Evolutionary conservation across 1,140 invertebrate species (phyloP), one percentile per base, ranked within the genome.

Genomic region (Caerostris extrusa): DNA sequence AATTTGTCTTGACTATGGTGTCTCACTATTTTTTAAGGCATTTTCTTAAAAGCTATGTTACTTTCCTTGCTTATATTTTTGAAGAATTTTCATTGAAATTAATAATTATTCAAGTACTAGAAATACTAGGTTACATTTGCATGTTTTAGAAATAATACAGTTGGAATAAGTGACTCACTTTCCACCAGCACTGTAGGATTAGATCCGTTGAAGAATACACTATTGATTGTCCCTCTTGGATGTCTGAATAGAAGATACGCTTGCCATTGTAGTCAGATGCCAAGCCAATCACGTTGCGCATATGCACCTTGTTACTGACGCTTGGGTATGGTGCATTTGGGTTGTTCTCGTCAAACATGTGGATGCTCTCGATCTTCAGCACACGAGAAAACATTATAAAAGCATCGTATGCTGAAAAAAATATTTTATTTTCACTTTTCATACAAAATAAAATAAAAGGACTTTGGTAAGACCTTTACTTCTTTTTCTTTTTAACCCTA

Each of bases 171-270:
- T 0, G 5, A 97, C 97, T 96, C 95, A 97, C 97, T 96, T 95
- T 97, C 97, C 2, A 98, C 96, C 81, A 98, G 96, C 17, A 97
- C 96, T 34, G 96, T 96, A 95, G 98, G 97, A 3, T 97, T 96
- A 14, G 96, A 97, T 69, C 98, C 98, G 96, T 98, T 98, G 96
- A 98, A 98, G 95, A 97, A 96, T n/a, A 98, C 98, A 69, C 97
- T 96, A 96, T 98, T 98, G 94, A 99, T 98, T 87, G 97, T 97
- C 83, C 98, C 98, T 94, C 97, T 96, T 98, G 98, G 94, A 98
- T 98, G 95, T 98, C 98, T 2, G 98, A 98, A 96, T 98, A 99
- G 96, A 98, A 98, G 34, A 98, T 96, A 81, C 97, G 96, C 90
- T 97, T 96, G 3, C 96, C 96, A 91, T 96, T 96, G 95, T 98